Conservation (phyloP, 2,888 invertebrate genomes). For the Osmoderma eremita region DNA sequence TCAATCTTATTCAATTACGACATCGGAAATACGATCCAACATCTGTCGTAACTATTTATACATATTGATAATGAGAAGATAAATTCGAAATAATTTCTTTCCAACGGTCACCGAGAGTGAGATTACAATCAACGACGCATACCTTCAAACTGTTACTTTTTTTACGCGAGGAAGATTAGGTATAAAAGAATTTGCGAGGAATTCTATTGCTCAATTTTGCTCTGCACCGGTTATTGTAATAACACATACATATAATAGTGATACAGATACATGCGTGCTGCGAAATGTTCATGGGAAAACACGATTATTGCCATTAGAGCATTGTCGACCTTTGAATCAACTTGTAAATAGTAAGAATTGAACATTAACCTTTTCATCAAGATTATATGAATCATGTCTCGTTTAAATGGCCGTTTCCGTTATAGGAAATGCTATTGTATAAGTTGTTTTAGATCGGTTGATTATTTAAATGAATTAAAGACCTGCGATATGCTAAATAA, state of each 20-base stretch:
- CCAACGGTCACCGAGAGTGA: background rate
- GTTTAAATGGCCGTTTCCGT: slow-evolving; percentile 21
- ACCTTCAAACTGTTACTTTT: background rate
- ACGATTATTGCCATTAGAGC: slow-evolving; percentile 12
- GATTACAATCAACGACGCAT: background rate
- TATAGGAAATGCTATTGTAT: slow-evolving; percentile 17
- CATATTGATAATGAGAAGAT: background rate
- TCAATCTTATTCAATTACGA: slow-evolving; percentile 21
- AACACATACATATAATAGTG: background rate
- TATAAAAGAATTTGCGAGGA: background rate
- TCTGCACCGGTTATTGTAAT: background rate
- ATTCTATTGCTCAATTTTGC: background rate
- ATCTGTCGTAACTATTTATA: background rate
- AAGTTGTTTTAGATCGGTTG: slow-evolving; percentile 6
- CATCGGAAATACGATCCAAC: background rate
- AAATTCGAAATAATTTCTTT: background rate
- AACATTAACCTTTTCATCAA: slow-evolving; percentile 26
- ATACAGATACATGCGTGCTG: background rate
- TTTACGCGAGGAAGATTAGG: background rate
- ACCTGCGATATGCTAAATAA: slow-evolving; percentile 7
- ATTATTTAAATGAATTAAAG: background rate
- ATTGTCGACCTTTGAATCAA: slow-evolving; percentile 13
- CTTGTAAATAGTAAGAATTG: slow-evolving; percentile 8
- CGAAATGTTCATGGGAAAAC: background rate
- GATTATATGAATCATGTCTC: slow-evolving; percentile 14